Conservation (phyloP, 1,140 invertebrate species). For the Saccostrea cuccullata region DNA sequence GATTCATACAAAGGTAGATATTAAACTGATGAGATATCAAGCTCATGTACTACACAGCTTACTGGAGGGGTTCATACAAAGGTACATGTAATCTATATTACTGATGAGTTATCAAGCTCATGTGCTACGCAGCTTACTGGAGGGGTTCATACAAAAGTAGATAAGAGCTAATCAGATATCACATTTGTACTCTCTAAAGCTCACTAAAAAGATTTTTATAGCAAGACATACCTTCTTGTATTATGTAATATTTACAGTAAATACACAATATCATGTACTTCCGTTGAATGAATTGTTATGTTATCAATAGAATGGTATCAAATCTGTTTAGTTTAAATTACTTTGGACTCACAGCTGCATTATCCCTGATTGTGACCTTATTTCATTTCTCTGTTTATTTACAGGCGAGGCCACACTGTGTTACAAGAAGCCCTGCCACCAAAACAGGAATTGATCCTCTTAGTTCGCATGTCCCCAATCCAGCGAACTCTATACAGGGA, state of each 20-base stretch:
- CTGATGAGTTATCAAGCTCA: too few species aligned
- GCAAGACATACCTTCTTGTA: background rate
- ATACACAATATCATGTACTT: background rate
- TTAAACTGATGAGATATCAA: constrained; percentile 79
- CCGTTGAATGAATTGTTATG: too few species aligned
- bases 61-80: constrained; percentile 92
- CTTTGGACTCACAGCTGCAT: too few species aligned
- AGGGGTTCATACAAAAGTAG: too few species aligned
- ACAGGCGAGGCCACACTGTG: constrained; percentile 93
- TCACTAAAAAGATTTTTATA: background rate
- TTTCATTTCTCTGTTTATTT: constrained; percentile 52
- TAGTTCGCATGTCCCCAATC: constrained; percentile 89
- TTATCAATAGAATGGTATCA: too few species aligned
- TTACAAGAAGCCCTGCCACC: constrained; percentile 93
- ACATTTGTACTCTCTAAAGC: too few species aligned
- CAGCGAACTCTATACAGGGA: constrained; percentile 88
- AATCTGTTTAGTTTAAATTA: too few species aligned
- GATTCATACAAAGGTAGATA: constrained; percentile 87
- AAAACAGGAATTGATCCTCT: constrained; percentile 96
- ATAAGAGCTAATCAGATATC: too few species aligned
- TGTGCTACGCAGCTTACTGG: too few species aligned
- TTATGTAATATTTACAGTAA: background rate
- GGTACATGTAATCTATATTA: constrained; percentile 62
- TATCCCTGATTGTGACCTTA: too few species aligned
- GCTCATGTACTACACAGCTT: constrained; percentile 96